Conservation (phyloP, 2,797 vertebrate species). For the Melanotaenia parkinsoni region DNA sequence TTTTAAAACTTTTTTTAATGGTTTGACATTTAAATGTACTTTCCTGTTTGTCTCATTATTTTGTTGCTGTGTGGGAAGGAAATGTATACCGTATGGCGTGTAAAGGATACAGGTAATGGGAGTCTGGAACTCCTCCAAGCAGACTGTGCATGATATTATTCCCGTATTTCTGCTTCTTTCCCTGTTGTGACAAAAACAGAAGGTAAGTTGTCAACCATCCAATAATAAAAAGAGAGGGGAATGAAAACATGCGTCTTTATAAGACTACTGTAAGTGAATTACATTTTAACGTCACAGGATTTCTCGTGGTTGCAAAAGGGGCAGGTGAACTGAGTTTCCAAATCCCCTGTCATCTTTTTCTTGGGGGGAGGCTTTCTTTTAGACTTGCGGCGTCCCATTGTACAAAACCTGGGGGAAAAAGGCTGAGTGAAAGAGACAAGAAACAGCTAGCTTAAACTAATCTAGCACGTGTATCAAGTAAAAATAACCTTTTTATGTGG, state of each 20-base stretch:
- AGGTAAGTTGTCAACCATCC: neutral
- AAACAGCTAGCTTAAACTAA: neutral
- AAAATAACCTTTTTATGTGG: neutral
- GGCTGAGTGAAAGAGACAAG: slow-evolving; percentile 15
- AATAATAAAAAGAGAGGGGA: neutral
- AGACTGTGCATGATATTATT: slow-evolving; percentile 93
- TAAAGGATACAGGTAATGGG: slow-evolving; percentile 96
- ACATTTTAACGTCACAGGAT: slow-evolving; percentile 96
- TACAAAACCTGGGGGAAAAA: slow-evolving; percentile 2
- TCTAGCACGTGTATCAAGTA: neutral
- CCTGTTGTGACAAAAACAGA: slow-evolving; percentile 73
- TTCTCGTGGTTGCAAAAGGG: slow-evolving; percentile 97
- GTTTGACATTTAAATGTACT: neutral
- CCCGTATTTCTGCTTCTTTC: slow-evolving; percentile 93
- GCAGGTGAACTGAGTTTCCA: slow-evolving; percentile 94
- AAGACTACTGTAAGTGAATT: slow-evolving; percentile 34
- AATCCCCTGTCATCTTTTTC: slow-evolving; percentile 92
- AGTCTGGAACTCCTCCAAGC: slow-evolving; percentile 96
- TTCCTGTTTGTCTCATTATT: neutral
- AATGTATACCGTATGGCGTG: neutral
- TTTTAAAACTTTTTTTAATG: neutral
- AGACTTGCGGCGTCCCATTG: slow-evolving; percentile 93
- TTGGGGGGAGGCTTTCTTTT: slow-evolving; percentile 94
- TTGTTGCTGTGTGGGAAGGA: neutral
- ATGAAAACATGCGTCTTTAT: neutral